Conservation (phyloP, 2,888 invertebrate species). For the Ennomos erosarius region DNA sequence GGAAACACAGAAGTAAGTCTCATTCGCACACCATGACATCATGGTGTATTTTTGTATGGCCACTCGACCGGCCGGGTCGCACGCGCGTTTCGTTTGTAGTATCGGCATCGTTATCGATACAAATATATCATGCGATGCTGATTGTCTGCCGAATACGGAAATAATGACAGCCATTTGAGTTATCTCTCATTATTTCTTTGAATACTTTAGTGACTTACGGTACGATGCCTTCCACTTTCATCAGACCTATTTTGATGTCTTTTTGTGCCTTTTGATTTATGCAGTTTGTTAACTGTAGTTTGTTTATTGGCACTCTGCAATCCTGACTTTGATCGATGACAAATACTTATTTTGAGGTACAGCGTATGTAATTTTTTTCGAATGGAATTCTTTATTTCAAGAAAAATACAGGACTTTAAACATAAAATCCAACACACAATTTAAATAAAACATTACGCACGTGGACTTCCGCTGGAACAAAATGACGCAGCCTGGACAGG, state of each 20-base stretch:
- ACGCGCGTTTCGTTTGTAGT: constrained; percentile 70
- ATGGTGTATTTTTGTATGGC: constrained; percentile 82
- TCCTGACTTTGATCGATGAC: no score
- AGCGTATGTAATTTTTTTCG: no score
- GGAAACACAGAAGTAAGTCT: constrained; percentile 51
- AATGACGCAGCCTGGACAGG: not conserved
- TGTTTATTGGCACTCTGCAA: not conserved
- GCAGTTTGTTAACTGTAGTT: not conserved
- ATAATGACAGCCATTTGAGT: constrained; percentile 24
- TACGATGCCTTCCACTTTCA: constrained; percentile 3
- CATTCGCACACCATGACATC: constrained; percentile 81
- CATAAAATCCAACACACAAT: no score
- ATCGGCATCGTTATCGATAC: constrained; percentile 64
- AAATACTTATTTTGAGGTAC: no score
- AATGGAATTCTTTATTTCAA: no score
- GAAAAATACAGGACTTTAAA: no score
- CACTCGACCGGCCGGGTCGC: constrained; percentile 69
- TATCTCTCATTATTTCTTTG: constrained; percentile 17
- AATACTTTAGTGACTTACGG: constrained; percentile 13
- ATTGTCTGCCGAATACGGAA: constrained; percentile 40
- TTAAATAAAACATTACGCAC: no score
- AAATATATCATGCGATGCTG: constrained; percentile 48
- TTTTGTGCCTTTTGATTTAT: no score
- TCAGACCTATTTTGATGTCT: constrained; percentile 8
- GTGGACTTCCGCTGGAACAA: not conserved